Percentiles rank a stretch among this genome's conserved stretches.
Conservation (phyloP, 2,797 vertebrate species). For the Hipposideros larvatus region DNA sequence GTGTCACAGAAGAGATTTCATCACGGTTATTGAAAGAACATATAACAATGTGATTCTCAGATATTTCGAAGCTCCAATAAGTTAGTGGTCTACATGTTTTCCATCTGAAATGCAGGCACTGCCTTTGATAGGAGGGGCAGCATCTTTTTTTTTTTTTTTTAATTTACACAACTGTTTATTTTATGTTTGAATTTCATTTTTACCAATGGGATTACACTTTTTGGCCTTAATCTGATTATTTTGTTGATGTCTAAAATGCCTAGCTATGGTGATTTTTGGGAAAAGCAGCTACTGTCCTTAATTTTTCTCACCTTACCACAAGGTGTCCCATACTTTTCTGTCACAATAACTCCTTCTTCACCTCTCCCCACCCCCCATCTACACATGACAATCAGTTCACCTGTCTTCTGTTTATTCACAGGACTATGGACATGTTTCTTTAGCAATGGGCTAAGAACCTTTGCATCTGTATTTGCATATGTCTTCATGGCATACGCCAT, state of each 20-base stretch:
- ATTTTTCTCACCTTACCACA: neutral
- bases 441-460: neutral
- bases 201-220: neutral
- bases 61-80: neutral
- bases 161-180: slow-evolving; percentile 44
- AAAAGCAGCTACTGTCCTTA: neutral
- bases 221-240: slow-evolving; percentile 55
- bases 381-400: neutral
- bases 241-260: slow-evolving; percentile 26
- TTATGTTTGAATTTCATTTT: slow-evolving; percentile 58
- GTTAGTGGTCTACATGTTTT: neutral
- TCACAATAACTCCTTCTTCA: neutral
- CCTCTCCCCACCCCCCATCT: neutral
- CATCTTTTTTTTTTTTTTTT: too few relatives aligned
- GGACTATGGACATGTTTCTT: neutral
- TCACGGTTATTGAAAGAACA: neutral
- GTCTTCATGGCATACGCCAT: neutral
- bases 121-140: neutral
- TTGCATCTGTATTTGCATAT: neutral
- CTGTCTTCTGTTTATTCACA: neutral
- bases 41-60: neutral
- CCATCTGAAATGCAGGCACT: neutral
- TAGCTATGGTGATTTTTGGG: neutral
- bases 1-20: neutral
- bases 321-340: neutral